phyloP scores from a whole-genome alignment of 2,888 invertebrate species.

The Dioctria linearis region DNA sequence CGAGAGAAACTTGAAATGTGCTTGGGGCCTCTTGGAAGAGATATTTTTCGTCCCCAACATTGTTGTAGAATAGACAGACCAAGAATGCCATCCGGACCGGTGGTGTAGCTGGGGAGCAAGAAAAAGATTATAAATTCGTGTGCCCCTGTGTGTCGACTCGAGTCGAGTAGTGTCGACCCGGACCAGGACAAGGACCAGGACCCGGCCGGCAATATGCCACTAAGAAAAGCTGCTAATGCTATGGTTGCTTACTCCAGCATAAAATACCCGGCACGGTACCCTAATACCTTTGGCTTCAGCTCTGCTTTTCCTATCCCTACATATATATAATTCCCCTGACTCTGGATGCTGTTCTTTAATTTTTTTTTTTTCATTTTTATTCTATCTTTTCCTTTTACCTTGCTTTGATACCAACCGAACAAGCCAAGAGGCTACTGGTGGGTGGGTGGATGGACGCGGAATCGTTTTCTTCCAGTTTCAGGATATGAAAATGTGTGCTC shows the following conservation, averaged over 20 bases:
- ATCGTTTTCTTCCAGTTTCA: too few species aligned
- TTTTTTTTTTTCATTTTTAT: not conserved
- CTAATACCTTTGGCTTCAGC: not conserved
- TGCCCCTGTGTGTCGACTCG: not conserved
- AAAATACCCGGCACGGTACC: not conserved
- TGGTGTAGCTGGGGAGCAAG: not conserved
- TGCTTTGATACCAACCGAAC: not conserved
- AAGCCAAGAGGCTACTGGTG: not conserved
- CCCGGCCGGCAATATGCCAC: not conserved
- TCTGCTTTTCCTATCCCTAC: not conserved
- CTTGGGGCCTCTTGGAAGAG: slow-evolving; percentile 14
- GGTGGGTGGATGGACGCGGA: not conserved
- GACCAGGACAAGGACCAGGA: not conserved
- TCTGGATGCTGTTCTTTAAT: too few species aligned
- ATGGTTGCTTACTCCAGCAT: not conserved
- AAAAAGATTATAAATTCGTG: not conserved
- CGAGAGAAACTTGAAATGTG: slow-evolving; percentile 2
- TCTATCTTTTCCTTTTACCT: not conserved
- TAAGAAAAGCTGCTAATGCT: not conserved
- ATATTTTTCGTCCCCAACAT: not conserved
- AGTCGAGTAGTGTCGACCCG: not conserved
- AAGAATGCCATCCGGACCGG: not conserved
- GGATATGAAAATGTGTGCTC: not conserved
- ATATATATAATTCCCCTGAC: not conserved
- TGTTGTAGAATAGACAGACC: slow-evolving; percentile 15